These are phyloP conservation scores for Cryptotermes secundus DNA, from an alignment of 1,140 invertebrate species.

Conservation along the genomic window DNA sequence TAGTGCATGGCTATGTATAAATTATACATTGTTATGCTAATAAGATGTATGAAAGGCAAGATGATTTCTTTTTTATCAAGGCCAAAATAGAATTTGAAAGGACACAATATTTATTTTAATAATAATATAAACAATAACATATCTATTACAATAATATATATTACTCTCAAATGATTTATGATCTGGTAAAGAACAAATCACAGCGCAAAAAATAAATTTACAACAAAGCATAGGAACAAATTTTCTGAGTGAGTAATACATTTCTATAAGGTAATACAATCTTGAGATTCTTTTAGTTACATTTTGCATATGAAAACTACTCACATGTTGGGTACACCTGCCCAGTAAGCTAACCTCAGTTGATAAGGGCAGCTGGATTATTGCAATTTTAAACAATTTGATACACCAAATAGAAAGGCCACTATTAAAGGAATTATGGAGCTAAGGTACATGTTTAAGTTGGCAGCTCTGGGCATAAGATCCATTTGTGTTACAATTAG, in stretches of 20 bases:
- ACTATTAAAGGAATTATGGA: background rate
- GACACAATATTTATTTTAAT: background rate
- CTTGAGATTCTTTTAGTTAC: background rate
- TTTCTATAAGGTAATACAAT: constrained; percentile 1
- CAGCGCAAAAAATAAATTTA: constrained; percentile 17
- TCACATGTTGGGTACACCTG: background rate
- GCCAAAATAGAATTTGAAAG: background rate
- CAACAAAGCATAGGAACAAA: constrained; percentile 9
- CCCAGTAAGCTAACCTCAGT: background rate
- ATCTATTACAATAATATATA: background rate
- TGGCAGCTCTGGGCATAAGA: background rate
- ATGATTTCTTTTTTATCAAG: background rate
- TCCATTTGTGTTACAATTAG: background rate
- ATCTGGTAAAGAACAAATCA: background rate
- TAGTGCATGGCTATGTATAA: background rate
- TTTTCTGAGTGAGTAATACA: background rate
- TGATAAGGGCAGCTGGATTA: background rate
- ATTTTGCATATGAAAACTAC: background rate
- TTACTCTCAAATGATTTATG: background rate
- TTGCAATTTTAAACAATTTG: background rate
- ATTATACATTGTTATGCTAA: background rate
- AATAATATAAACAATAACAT: background rate
- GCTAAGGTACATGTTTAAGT: background rate
- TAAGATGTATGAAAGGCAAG: background rate
- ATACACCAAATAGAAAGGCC: background rate